phyloP scores from a whole-genome alignment of 2,888 invertebrate genomes.

The Helleia helle region DNA sequence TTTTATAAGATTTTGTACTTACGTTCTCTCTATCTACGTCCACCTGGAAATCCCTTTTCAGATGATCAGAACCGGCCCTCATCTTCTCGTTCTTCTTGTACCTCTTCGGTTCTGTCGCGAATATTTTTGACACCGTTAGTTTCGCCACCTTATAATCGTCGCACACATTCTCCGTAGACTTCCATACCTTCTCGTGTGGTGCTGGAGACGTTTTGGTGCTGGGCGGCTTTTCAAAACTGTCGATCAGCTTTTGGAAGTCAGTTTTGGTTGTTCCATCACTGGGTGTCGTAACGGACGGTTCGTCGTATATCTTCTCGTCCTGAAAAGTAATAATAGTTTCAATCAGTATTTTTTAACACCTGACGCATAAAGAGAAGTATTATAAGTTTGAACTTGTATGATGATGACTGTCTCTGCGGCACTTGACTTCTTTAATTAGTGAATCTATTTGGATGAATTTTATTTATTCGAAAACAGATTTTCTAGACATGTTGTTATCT shows the following conservation, averaged over 20 bases:
- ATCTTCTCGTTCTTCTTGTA: constrained; percentile 26
- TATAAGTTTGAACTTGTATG: no score
- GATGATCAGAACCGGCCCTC: constrained; percentile 10
- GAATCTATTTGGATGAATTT: no score
- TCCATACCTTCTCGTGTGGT: constrained; percentile 25
- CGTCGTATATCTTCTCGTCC: constrained; percentile 55
- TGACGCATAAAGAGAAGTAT: no score
- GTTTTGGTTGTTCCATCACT: constrained; percentile 33
- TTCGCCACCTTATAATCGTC: constrained; percentile 25
- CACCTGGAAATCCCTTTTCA: constrained; percentile 38
- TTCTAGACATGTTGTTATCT: no score
- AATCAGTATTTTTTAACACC: no score
- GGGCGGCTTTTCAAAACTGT: constrained; percentile 43
- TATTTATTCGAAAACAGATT: no score
- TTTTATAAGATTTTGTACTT: no score
- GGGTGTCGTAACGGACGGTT: constrained; percentile 37
- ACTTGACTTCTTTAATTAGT: no score
- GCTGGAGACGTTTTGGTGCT: background rate
- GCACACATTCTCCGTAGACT: constrained; percentile 30
- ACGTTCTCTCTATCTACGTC: constrained; percentile 61
- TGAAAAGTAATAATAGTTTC: constrained; percentile 35
- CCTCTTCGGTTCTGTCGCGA: constrained; percentile 36
- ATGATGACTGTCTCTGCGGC: no score
- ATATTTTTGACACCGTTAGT: constrained; percentile 31
- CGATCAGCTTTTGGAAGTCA: constrained; percentile 45